Evolutionary conservation across 35 echinoderm and acorn worm genomes (phyloP).

Genomic region (Chiridota heheva): DNA sequence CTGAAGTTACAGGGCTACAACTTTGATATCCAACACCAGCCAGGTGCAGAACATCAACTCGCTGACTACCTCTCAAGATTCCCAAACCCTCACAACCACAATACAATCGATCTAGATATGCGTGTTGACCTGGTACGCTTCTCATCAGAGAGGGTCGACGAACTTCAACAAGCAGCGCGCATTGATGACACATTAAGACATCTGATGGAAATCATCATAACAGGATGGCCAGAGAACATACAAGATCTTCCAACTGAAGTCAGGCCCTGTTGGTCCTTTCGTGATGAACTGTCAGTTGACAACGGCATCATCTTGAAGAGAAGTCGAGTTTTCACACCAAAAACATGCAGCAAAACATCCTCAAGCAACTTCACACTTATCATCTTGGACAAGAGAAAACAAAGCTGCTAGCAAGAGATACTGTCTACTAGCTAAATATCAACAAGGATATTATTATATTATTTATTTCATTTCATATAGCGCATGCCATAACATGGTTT

Average conservation of each 20-base stretch:
- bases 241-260: constrained; percentile 30
- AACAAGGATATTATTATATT: constrained; percentile 63
- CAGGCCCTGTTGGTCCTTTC: constrained; percentile 23
- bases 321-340: constrained; percentile 9
- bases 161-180: too few species aligned
- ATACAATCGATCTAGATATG: too few species aligned
- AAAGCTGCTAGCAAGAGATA: constrained; percentile 44
- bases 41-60: constrained; percentile 3
- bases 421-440: constrained; percentile 67
- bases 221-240: constrained; percentile 35
- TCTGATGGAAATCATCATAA: constrained; percentile 15
- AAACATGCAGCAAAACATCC: constrained; percentile 32
- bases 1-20: constrained; percentile 12
- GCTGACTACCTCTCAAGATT: constrained; percentile 35
- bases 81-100: background rate
- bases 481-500: too few species aligned
- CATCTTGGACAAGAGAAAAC: constrained; percentile 47
- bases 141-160: background rate
- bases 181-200: too few species aligned
- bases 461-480: too few species aligned
- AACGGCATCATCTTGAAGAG: constrained; percentile 29
- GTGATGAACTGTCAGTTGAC: constrained; percentile 40
- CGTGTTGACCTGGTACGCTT: too few species aligned
- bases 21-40: constrained; percentile 1
- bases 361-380: constrained; percentile 28